Conservation (phyloP, 2,113 vertebrate genomes). For the Polypterus bichir region DNA sequence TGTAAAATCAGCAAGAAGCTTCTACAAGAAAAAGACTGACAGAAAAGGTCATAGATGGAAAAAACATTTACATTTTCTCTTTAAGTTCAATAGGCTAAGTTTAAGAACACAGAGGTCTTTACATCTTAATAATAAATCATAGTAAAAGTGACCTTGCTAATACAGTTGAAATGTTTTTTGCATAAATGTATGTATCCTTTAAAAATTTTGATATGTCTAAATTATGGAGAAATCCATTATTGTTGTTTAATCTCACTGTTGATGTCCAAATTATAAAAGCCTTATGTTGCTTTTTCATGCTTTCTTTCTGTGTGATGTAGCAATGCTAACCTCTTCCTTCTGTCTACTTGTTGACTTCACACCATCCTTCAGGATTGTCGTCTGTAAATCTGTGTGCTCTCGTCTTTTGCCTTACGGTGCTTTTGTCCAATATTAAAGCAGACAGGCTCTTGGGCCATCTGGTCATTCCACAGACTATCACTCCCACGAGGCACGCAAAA, state of each 20-base stretch:
- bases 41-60: too few species aligned
- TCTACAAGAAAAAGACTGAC: conserved; percentile 4
- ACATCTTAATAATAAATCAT: too few species aligned
- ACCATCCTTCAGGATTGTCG: conserved; percentile 5
- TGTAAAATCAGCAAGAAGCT: background rate
- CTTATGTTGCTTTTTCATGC: conserved; percentile 9
- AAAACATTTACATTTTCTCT: too few species aligned
- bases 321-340: background rate
- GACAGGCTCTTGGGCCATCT: background rate
- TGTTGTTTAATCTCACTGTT: background rate
- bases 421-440: background rate
- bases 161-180: too few species aligned
- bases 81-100: too few species aligned
- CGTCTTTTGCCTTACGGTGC: conserved; percentile 1
- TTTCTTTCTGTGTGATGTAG: conserved; percentile 6
- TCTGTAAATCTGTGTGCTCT: conserved; percentile 5
- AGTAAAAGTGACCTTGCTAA: too few species aligned
- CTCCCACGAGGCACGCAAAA: conserved; percentile 5
- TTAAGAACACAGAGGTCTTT: too few species aligned
- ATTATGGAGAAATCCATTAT: background rate
- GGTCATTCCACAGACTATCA: conserved; percentile 10
- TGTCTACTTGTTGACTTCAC: conserved; percentile 10
- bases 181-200: too few species aligned
- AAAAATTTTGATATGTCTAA: background rate
- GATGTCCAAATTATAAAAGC: background rate